Conservation (phyloP, 1,140 invertebrate species). For the Macrocentrus cingulum region DNA sequence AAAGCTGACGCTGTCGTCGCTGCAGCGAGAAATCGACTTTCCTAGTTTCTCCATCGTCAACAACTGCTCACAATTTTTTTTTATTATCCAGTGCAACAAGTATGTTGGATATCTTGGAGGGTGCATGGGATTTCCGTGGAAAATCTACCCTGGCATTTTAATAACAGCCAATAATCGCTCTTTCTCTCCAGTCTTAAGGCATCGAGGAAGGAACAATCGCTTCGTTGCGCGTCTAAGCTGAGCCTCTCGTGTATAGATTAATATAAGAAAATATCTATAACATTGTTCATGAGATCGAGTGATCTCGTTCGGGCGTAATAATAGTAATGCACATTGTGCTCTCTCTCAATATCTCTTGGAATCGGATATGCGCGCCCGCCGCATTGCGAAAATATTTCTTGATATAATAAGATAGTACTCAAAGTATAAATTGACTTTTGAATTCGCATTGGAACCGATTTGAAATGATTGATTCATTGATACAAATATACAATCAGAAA, state of each 20-base stretch:
- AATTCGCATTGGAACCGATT: too few species aligned
- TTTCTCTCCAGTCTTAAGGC: too few species aligned
- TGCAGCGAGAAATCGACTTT: conserved; percentile 27
- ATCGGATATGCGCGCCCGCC: not conserved
- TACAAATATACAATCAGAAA: too few species aligned
- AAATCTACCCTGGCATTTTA: too few species aligned
- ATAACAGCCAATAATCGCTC: too few species aligned
- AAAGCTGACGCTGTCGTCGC: conserved; percentile 17
- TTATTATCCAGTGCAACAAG: not conserved
- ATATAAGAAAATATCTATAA: not conserved
- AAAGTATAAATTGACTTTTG: too few species aligned
- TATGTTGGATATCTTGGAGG: not conserved
- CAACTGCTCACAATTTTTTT: not conserved
- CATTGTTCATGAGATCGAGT: conserved; percentile 13
- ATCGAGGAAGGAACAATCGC: too few species aligned
- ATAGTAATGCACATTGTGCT: conserved; percentile 17
- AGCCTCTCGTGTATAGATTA: conserved; percentile 1
- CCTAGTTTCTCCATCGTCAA: conserved; percentile 10
- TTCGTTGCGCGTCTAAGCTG: not conserved
- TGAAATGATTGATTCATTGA: too few species aligned
- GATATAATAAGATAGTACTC: too few species aligned
- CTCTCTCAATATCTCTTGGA: conserved; percentile 4
- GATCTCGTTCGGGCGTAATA: conserved; percentile 18
- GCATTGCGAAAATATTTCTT: conserved; percentile 9
- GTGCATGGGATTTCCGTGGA: too few species aligned